Base-by-base conservation (phyloP, 2,113 vertebrate species). In the Oenanthe oenanthe region DNA sequence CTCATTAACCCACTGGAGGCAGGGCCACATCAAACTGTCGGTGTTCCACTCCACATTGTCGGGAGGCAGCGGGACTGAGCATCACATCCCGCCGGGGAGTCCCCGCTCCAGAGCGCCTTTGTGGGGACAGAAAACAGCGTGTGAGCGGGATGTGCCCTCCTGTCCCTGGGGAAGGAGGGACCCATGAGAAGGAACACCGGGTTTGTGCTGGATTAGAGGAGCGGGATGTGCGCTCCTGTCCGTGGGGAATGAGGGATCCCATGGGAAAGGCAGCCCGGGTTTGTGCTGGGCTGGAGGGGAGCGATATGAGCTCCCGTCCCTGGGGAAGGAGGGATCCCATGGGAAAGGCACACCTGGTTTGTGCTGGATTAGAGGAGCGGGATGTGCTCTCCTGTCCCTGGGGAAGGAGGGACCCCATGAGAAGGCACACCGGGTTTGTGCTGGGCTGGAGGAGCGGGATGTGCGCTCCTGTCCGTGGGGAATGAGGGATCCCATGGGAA, bases 101-200 rank as follows among this genome's bases (percentile, higher is more conserved):
- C 40, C 60, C 1, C 1, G 18, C 4, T 11, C 66, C 70, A 19
- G 61, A 2, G 24, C 0, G 57, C 50, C 56, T 66, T n/a, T 66
- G 85, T 51, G 1, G 0, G 65, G 56, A 67, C 26, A 72, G 80
- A 81, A 50, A 16, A 4, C 78, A 60, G 45, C 76, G 10, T 29
- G 75, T 60, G 88, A 93, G 85, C 26, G 34, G 34, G 34, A 36
- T 45, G 45, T 45, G 45, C 5, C 19, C 45, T 20, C 45, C 45
- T 45, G 45, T 12, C 36, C 71, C 60, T 6, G 45, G 50, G 32
- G 3, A 45, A 13, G 54, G 60, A 84, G 20, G 61, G 15, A 2
- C 1, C 1, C 3, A 1, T 1, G 42, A 68, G 60, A 58, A 60
- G 53, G 20, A 67, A 9, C 1, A 0, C 21, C 0, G 1, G 20